These are phyloP conservation scores for Parascotia fuliginaria DNA, from an alignment of 2,888 invertebrate species.

Conservation along the genomic window DNA sequence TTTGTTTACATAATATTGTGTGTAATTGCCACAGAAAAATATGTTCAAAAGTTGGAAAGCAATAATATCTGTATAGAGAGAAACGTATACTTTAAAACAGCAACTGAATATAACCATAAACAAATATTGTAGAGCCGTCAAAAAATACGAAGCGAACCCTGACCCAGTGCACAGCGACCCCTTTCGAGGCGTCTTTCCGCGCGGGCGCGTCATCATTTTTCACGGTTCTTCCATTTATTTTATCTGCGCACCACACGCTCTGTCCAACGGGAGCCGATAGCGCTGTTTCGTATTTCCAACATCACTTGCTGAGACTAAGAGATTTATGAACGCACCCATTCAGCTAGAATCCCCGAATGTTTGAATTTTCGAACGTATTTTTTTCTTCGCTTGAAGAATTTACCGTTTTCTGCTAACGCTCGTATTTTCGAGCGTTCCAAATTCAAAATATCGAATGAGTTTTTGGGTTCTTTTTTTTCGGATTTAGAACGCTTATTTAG, in stretches of 20 bases:
- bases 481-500: constrained; percentile 28
- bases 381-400: constrained; percentile 52
- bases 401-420: constrained; percentile 48
- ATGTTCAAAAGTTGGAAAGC: too few species aligned
- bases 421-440: constrained; percentile 42
- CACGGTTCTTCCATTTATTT: constrained; percentile 83
- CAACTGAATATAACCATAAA: constrained; percentile 2
- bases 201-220: constrained; percentile 83
- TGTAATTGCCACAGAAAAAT: too few species aligned
- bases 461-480: constrained; percentile 29
- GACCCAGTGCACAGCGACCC: constrained; percentile 72
- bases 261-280: constrained; percentile 69
- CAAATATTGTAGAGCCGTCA: constrained; percentile 9
- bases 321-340: constrained; percentile 80
- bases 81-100: too few species aligned
- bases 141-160: constrained; percentile 51
- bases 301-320: constrained; percentile 80
- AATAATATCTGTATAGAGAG: too few species aligned
- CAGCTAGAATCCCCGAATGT: constrained; percentile 74
- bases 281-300: constrained; percentile 76
- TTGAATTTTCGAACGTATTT: constrained; percentile 67
- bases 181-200: constrained; percentile 76
- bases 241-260: constrained; percentile 82
- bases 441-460: constrained; percentile 41
- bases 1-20: constrained; percentile 8